Percentiles rank a stretch among this genome's conserved stretches.
Conservation (phyloP, 2,113 vertebrate genomes). For the Sisor rabdophorus region DNA sequence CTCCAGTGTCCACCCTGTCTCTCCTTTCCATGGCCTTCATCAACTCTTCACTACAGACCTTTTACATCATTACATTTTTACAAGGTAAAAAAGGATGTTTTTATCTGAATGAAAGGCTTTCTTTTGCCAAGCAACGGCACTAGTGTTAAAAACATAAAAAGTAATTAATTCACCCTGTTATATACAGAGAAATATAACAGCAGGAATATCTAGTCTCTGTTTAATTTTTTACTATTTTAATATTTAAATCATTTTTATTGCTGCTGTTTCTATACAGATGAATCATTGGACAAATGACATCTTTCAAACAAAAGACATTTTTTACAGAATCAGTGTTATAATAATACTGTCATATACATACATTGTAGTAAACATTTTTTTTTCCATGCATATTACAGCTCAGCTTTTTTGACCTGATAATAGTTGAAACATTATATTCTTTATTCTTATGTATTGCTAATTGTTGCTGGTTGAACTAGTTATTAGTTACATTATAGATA, state of each 20-base stretch:
- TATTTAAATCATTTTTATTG: not conserved
- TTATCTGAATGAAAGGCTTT: not conserved
- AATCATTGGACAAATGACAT: not conserved
- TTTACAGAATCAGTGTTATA: not conserved
- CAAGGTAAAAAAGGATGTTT: not conserved
- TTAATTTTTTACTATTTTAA: not conserved
- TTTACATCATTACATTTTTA: not conserved
- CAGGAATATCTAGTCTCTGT: not conserved
- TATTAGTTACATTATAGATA: not conserved
- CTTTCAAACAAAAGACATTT: not conserved
- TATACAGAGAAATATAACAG: not conserved
- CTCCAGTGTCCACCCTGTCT: constrained; percentile 43
- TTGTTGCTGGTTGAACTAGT: not conserved
- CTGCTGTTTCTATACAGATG: not conserved
- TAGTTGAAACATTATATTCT: not conserved
- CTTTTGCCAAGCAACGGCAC: not conserved
- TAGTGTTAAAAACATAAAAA: not conserved
- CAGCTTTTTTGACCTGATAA: not conserved
- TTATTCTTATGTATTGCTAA: not conserved
- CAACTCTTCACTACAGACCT: constrained; percentile 5
- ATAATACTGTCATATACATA: too few relatives aligned
- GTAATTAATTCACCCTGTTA: not conserved
- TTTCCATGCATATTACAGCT: not conserved
- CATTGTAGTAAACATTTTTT: not conserved
- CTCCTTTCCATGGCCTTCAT: not conserved